Evolutionary conservation across 1,140 invertebrate species (phyloP), one percentile per base, ranked within the genome.

Genomic region (Drosophila tropicalis): DNA sequence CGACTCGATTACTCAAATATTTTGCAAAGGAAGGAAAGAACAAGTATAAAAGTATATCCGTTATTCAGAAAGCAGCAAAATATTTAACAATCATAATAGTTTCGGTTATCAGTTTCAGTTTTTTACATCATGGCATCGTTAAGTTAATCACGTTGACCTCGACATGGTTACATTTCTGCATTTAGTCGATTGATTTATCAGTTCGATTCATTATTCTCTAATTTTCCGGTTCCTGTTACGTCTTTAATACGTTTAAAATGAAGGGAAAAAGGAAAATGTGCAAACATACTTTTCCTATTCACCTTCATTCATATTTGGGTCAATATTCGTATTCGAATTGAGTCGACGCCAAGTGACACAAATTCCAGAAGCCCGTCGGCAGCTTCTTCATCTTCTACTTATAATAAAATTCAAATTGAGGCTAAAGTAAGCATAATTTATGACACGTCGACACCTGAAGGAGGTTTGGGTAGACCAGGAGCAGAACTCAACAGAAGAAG

Each of bases 381-480:
- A 75, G 22, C 25, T 36, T 51, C 73, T 66, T 61, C 60, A 63
- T 79, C 69, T 39, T 58, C 56, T 58, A 36, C 41, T 41, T 44
- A 78, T 72, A 78, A 75, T 78, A 72, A 70, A 72, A 73, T 44
- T 63, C 69, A 67, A 87, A 87, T 87, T 79, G 83, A 77, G 83
- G 84, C 79, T 87, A 89, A 83, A 89, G 84, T 70, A 77, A 75
- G 83, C 84, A 87, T 87, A 87, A 89, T 87, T 87, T 89, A 87
- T 87, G 83, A 82, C 80, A 89, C 80, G 70, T 80, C 76, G 64
- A 67, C 76, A 81, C 82, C 83, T 82, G 79, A 67, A 79, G 79
- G 54, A 19, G 63, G 29, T 15, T 13, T 9, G 7, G 10, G 32
- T 40, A 25, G 22, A 25, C 22, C 22, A 3, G 15, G 12, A 39